Evolutionary conservation across 1,140 invertebrate genomes (phyloP), one percentile per base, ranked within the genome.

Genomic region (Ephestia elutella): DNA sequence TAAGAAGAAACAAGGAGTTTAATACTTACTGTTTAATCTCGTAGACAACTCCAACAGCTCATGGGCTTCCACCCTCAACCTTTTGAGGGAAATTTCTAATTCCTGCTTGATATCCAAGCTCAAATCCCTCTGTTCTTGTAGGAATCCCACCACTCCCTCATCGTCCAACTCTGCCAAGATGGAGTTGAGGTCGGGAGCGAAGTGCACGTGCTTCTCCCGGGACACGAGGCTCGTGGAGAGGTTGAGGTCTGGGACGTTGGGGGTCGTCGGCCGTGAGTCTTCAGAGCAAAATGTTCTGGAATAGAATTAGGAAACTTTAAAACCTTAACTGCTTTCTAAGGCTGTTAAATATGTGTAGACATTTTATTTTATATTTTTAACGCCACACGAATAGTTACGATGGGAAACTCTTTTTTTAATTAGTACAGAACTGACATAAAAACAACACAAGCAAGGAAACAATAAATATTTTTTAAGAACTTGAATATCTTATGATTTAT

Each of bases 161-260:
- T 87, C 89, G 44, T 92, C 91, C 20, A 93, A 84, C 4, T 92
- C 90, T 8, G 90, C 88, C n/a, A 92, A 74, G 28, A 95, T 90
- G 56, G 90, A 90, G 30, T 87, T 89, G 0, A 93, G 90, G 73
- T 94, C 91, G 0, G 94, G 94, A 2, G 93, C 92, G 71, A 94
- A 92, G 68, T 93, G 92, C 15, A 94, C 91, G 68, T 90, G 88
- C 66, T 91, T 91, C 4, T 90, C 73, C 57, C 86, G 76, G 0
- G 77, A 74, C 8, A 81, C 63, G 10, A 74, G 25, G 51, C 76
- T 82, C 21, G 60, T 55, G 68, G 50, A 25, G 10, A 81, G 75
- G 13, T 77, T 59, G n/a, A 78, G 66, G 2, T 57, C 18, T 49
- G 59, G 51, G 13, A 62, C 19, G 54, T 71, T 68, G 8, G 78